phyloP scores from a whole-genome alignment of 53 echinoderm and acorn worm genomes.

The Apostichopus leukothele region DNA sequence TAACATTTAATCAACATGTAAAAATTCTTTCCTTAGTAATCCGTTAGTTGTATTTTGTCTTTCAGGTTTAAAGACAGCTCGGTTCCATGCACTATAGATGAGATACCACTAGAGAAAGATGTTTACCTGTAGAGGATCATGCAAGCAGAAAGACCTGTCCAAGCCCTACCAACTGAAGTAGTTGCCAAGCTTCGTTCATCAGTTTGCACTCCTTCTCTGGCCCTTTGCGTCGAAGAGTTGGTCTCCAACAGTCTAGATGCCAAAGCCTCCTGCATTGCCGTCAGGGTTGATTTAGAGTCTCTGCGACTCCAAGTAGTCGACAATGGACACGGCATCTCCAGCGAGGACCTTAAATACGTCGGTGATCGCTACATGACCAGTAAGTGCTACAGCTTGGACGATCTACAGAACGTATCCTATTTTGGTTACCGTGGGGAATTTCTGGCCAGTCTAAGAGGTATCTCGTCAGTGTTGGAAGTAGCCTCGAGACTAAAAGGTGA shows the following conservation, averaged over 20 bases:
- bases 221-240: conserved; percentile 88
- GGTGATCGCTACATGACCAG: conserved; percentile 92
- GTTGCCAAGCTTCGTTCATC: conserved; percentile 78
- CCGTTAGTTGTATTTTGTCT: too few species aligned
- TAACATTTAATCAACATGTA: too few species aligned
- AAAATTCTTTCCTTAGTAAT: too few species aligned
- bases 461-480: conserved; percentile 87
- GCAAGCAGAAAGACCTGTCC: conserved; percentile 15
- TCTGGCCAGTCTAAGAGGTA: conserved; percentile 78
- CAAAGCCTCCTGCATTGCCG: conserved; percentile 83
- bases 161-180: conserved; percentile 64
- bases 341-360: conserved; percentile 61
- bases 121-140: too few species aligned
- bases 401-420: conserved; percentile 63
- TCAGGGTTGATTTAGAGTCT: conserved; percentile 76
- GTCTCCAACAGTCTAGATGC: conserved; percentile 93
- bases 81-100: too few species aligned
- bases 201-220: conserved; percentile 72
- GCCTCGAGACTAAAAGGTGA: conserved; percentile 65
- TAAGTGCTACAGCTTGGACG: conserved; percentile 79
- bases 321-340: conserved; percentile 79
- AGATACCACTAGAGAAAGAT: too few species aligned
- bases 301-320: conserved; percentile 86
- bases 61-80: too few species aligned
- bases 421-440: conserved; percentile 97